phyloP scores from a whole-genome alignment of 2,888 invertebrate species.

The Vandiemenella viatica region DNA sequence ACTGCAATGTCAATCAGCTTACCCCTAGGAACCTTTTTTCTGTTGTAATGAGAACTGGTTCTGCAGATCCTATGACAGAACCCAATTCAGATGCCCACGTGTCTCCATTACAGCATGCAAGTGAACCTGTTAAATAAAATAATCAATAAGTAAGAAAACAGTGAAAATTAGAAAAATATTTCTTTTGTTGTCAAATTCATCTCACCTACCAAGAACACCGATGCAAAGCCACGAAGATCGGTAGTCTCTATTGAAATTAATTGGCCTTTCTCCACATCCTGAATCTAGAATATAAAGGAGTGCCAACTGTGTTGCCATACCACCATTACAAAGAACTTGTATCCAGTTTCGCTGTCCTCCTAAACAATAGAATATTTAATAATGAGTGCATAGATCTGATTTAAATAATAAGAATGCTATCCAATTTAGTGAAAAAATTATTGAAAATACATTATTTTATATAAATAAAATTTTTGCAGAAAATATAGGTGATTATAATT shows the following conservation, averaged over 20 bases:
- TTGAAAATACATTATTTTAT: too few relatives aligned
- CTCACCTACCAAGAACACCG: constrained; percentile 54
- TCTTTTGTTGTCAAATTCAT: too few relatives aligned
- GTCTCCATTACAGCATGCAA: constrained; percentile 73
- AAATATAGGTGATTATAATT: too few relatives aligned
- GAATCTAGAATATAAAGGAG: constrained; percentile 64
- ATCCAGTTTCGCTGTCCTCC: constrained; percentile 80
- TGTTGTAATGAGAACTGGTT: constrained; percentile 62
- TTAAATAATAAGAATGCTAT: too few relatives aligned
- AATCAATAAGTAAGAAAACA: too few relatives aligned
- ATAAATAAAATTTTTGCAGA: too few relatives aligned
- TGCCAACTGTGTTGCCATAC: constrained; percentile 68
- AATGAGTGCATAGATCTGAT: too few relatives aligned
- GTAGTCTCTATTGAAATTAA: constrained; percentile 61
- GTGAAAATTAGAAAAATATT: too few relatives aligned
- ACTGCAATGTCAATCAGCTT: not conserved
- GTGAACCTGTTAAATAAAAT: constrained; percentile 43
- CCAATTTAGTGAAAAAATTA: too few relatives aligned
- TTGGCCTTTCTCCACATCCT: constrained; percentile 59
- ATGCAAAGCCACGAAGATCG: constrained; percentile 70
- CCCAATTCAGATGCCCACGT: constrained; percentile 87
- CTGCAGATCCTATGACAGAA: constrained; percentile 47
- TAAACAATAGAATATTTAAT: constrained; percentile 23
- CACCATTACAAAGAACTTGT: constrained; percentile 78
- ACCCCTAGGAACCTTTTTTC: constrained; percentile 59